These are phyloP conservation scores for Apodemus agrarius DNA, from an alignment of 2,797 vertebrate genomes.

Conservation along the genomic window DNA sequence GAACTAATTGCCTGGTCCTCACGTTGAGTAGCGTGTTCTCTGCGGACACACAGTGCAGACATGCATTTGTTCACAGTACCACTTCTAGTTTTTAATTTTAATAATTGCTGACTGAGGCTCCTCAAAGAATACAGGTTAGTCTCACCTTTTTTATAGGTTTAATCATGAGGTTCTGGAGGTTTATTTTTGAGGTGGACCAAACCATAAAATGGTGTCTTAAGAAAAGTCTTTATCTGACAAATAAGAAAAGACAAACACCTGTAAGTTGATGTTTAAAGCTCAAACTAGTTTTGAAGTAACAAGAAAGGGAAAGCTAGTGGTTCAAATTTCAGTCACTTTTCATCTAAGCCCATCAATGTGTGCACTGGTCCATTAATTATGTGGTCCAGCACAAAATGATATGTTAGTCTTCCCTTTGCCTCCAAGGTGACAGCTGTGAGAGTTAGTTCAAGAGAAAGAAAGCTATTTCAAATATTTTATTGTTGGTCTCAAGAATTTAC, in stretches of 20 bases:
- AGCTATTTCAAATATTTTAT: slow-evolving; percentile 69
- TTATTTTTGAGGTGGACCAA: slow-evolving; percentile 81
- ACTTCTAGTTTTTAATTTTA: slow-evolving; percentile 81
- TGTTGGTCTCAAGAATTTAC: slow-evolving; percentile 63
- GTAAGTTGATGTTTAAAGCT: slow-evolving; percentile 85
- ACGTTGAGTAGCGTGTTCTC: slow-evolving; percentile 80
- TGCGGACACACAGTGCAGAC: slow-evolving; percentile 77
- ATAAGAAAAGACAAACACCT: slow-evolving; percentile 86
- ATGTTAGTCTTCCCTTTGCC: slow-evolving; percentile 85
- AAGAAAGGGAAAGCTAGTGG: slow-evolving; percentile 86
- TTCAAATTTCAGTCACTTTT: slow-evolving; percentile 89
- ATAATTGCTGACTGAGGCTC: slow-evolving; percentile 66
- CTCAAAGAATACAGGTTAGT: slow-evolving; percentile 84
- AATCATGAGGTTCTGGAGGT: slow-evolving; percentile 76
- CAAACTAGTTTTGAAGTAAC: slow-evolving; percentile 85
- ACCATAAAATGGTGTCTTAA: slow-evolving; percentile 79
- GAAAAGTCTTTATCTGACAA: slow-evolving; percentile 84
- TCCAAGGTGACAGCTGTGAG: slow-evolving; percentile 81
- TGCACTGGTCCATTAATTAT: slow-evolving; percentile 89
- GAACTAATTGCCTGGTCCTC: slow-evolving; percentile 79
- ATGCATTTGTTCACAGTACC: slow-evolving; percentile 77
- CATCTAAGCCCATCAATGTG: slow-evolving; percentile 86
- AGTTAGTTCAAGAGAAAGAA: slow-evolving; percentile 64
- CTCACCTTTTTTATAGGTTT: slow-evolving; percentile 73
- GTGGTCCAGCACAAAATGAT: slow-evolving; percentile 86